Conservation (phyloP, 2,888 invertebrate genomes). For the Hesperia comma region DNA sequence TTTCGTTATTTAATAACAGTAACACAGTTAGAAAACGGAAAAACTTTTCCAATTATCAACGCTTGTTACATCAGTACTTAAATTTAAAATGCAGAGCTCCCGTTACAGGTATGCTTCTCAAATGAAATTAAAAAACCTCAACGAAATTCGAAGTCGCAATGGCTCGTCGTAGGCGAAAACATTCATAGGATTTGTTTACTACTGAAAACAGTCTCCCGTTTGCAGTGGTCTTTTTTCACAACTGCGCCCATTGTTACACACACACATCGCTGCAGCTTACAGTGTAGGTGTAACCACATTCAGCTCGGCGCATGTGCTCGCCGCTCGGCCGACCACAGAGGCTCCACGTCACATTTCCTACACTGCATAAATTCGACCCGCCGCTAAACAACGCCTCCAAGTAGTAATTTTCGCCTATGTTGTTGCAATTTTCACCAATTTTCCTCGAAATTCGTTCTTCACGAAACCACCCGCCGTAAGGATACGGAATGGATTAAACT, state of each 20-base stretch:
- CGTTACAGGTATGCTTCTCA: conserved; percentile 14
- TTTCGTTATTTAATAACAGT: background rate
- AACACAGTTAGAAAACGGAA: too few relatives aligned
- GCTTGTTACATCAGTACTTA: conserved; percentile 24
- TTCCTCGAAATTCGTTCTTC: conserved; percentile 71
- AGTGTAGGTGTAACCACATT: conserved; percentile 46
- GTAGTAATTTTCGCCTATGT: conserved; percentile 79
- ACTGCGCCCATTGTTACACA: conserved; percentile 33
- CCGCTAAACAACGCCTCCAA: conserved; percentile 74
- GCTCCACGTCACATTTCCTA: conserved; percentile 63
- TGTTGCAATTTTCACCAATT: conserved; percentile 82
- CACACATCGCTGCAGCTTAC: conserved; percentile 27
- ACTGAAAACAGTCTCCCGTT: conserved; percentile 27
- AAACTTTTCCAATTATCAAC: conserved; percentile 21
- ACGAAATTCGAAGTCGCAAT: conserved; percentile 23
- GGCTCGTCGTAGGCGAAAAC: conserved; percentile 24
- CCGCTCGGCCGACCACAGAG: conserved; percentile 51
- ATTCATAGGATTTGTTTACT: conserved; percentile 35
- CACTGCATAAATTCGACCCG: conserved; percentile 67
- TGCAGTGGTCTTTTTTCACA: conserved; percentile 25
- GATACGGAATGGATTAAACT: conserved; percentile 76
- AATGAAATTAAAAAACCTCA: conserved; percentile 21
- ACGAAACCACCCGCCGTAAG: conserved; percentile 61
- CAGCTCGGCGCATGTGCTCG: conserved; percentile 41
- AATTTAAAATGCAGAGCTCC: conserved; percentile 3